A percentile compares a stretch with the other conserved stretches of the same genome.
Conservation (phyloP, 2,888 invertebrate genomes). For the Nematopogon swammerdamellus region DNA sequence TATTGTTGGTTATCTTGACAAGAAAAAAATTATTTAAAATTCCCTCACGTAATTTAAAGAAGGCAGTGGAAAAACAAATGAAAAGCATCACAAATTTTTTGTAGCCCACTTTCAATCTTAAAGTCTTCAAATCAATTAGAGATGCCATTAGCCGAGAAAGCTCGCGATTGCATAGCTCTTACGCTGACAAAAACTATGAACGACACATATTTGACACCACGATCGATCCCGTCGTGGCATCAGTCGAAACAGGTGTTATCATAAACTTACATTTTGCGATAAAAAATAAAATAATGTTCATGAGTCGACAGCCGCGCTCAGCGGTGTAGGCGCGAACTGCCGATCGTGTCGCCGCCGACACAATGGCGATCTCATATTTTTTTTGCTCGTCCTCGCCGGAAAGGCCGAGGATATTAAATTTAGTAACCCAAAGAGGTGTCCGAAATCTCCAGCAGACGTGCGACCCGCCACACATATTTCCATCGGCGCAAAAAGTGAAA, state of each 20-base stretch:
- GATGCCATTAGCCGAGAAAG: slow-evolving; percentile 40
- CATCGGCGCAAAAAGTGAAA: slow-evolving; percentile 55
- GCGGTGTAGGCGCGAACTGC: slow-evolving; percentile 47
- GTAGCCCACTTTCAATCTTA: too few relatives aligned
- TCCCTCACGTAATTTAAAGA: too few relatives aligned
- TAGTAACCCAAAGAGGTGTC: slow-evolving; percentile 56
- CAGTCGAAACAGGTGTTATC: slow-evolving; percentile 55
- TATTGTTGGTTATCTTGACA: too few relatives aligned
- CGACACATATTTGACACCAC: slow-evolving; percentile 30
- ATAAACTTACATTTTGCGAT: slow-evolving; percentile 56
- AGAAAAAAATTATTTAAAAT: too few relatives aligned
- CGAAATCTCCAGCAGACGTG: slow-evolving; percentile 57
- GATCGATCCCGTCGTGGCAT: slow-evolving; percentile 44
- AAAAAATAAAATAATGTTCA: slow-evolving; percentile 56
- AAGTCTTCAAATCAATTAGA: not conserved
- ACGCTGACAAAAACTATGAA: slow-evolving; percentile 54
- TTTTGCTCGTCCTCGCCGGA: slow-evolving; percentile 41
- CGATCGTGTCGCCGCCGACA: slow-evolving; percentile 52
- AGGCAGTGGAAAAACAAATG: too few relatives aligned
- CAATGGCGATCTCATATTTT: slow-evolving; percentile 52
- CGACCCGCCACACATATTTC: slow-evolving; percentile 60
- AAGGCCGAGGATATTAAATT: slow-evolving; percentile 55
- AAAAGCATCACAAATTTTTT: too few relatives aligned
- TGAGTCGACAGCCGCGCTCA: slow-evolving; percentile 36
- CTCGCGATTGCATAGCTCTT: slow-evolving; percentile 53